Conservation (phyloP, 2,888 invertebrate species). For the Taphrorychus bicolor region DNA sequence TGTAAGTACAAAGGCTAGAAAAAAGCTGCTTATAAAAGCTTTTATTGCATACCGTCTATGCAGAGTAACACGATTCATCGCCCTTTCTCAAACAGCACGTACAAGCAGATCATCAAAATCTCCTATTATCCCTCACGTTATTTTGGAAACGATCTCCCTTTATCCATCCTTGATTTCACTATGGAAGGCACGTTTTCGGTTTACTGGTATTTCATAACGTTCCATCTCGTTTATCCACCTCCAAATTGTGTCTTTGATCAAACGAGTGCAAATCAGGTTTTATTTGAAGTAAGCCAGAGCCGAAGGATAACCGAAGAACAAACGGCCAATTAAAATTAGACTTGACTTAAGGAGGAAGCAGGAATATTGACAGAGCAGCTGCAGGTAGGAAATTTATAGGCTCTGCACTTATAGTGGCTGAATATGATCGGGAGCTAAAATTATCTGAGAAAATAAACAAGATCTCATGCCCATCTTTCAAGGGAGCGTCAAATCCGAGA, state of each 20-base stretch:
- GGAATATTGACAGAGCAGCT: not conserved
- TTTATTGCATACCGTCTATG: not conserved
- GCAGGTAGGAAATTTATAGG: not conserved
- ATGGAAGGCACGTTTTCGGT: not conserved
- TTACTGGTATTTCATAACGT: not conserved
- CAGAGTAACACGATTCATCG: not conserved
- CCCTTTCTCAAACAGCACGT: not conserved
- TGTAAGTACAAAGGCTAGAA: no score
- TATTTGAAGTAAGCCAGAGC: not conserved
- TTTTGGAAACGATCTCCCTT: slow-evolving; percentile 3
- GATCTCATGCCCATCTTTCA: not conserved
- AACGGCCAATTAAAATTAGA: slow-evolving; percentile 1
- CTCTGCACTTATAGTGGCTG: not conserved
- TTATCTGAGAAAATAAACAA: slow-evolving; percentile 3
- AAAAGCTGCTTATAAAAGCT: no score
- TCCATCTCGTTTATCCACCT: not conserved
- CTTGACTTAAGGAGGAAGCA: not conserved
- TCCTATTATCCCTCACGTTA: not conserved
- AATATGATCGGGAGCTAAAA: not conserved
- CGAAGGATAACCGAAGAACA: not conserved
- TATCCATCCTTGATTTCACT: not conserved
- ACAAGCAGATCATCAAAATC: not conserved
- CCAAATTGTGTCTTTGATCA: not conserved
- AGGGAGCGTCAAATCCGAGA: not conserved
- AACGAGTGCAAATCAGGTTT: not conserved